Percentiles rank a stretch among this genome's conserved stretches.
Evolutionary conservation across 1,140 invertebrate genomes (phyloP).

Genomic region (Vanessa tameamea): DNA sequence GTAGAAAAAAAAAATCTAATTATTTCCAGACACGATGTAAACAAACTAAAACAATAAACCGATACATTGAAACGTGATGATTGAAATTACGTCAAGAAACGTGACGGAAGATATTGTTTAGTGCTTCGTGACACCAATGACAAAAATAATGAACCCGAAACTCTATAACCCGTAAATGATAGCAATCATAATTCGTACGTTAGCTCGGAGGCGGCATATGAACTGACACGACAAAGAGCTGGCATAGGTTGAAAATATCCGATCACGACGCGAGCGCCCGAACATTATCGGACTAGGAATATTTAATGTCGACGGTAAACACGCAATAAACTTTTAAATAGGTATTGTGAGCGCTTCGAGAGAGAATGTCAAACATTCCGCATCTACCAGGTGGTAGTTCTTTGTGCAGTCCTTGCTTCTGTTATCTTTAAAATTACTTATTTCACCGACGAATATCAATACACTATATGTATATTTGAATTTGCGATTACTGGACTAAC

Average conservation of each 20-base stretch:
- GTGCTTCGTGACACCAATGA: slow-evolving; percentile 57
- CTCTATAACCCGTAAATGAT: slow-evolving; percentile 60
- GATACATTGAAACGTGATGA: slow-evolving; percentile 52
- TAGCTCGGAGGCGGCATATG: slow-evolving; percentile 37
- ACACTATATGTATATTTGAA: too few species aligned
- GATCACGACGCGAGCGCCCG: slow-evolving; percentile 61
- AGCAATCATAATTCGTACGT: slow-evolving; percentile 52
- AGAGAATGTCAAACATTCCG: too few species aligned
- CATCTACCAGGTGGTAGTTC: too few species aligned
- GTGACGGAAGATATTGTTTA: slow-evolving; percentile 58
- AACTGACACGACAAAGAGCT: slow-evolving; percentile 53
- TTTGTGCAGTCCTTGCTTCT: too few species aligned
- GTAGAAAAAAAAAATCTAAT: not conserved
- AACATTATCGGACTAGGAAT: slow-evolving; percentile 54
- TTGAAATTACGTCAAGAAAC: slow-evolving; percentile 56
- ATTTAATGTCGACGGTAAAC: slow-evolving; percentile 46
- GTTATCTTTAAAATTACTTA: too few species aligned
- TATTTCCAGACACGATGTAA: not conserved
- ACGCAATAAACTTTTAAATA: slow-evolving; percentile 16
- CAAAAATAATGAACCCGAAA: slow-evolving; percentile 62
- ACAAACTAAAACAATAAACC: not conserved
- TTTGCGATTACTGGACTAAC: too few species aligned
- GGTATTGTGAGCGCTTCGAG: slow-evolving; percentile 6
- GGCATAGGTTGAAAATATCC: slow-evolving; percentile 58
- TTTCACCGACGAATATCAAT: too few species aligned